phyloP scores from a whole-genome alignment of 2,888 invertebrate genomes.

The Lysandra coridon region DNA sequence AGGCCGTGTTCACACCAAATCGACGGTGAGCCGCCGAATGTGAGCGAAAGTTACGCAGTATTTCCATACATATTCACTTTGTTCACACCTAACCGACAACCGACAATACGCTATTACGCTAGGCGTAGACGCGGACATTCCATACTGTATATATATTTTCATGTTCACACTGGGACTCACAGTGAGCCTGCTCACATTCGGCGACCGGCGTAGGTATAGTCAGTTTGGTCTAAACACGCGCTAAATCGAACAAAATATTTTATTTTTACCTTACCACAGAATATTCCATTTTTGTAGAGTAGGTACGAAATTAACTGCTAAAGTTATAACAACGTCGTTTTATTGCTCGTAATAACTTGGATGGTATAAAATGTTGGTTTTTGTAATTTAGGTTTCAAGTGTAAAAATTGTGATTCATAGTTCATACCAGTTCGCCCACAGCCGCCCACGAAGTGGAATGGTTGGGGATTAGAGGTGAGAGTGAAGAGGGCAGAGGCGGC shows the following conservation, averaged over 20 bases:
- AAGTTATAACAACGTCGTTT: background rate
- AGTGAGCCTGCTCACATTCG: too few species aligned
- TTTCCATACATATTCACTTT: too few species aligned
- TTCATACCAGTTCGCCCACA: slow-evolving; percentile 17
- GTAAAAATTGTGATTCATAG: slow-evolving; percentile 21
- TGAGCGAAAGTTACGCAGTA: too few species aligned
- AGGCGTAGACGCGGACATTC: too few species aligned
- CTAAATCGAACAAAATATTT: background rate
- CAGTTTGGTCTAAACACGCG: too few species aligned
- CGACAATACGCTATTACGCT: too few species aligned
- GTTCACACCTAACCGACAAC: too few species aligned
- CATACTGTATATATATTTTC: too few species aligned
- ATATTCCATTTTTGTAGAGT: background rate
- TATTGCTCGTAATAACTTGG: background rate
- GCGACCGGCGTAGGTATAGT: too few species aligned
- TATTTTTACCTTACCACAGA: background rate
- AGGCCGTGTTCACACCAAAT: too few species aligned
- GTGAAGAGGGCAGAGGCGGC: background rate
- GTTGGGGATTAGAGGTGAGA: slow-evolving; percentile 15
- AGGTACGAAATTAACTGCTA: background rate
- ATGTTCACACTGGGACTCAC: too few species aligned
- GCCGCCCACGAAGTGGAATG: background rate
- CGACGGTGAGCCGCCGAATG: too few species aligned
- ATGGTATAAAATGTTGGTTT: slow-evolving; percentile 14
- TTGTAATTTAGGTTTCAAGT: slow-evolving; percentile 3